Percentiles rank a stretch among this genome's conserved stretches.
Conservation (phyloP, 2,113 vertebrate genomes). For the Boleophthalmus pectinirostris region DNA sequence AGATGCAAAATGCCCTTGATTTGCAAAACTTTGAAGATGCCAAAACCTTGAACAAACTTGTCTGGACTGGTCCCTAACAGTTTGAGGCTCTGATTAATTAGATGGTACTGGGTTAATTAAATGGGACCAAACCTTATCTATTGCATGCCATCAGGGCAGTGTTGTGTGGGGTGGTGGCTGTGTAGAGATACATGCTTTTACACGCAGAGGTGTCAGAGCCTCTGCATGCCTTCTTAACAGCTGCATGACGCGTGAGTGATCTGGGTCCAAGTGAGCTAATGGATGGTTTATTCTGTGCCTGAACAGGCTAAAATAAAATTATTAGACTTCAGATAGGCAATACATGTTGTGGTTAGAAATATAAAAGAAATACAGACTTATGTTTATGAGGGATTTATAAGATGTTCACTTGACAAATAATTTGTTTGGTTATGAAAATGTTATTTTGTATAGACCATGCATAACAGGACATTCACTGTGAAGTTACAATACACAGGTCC, state of each 20-base stretch:
- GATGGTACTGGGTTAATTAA: conserved; percentile 33
- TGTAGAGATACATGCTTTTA: conserved; percentile 44
- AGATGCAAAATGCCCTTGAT: conserved; percentile 44
- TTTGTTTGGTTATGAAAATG: conserved; percentile 62
- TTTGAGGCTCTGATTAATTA: conserved; percentile 38
- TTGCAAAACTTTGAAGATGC: conserved; percentile 27
- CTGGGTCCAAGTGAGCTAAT: conserved; percentile 16
- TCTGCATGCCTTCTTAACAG: conserved; percentile 33
- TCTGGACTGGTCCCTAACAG: conserved; percentile 49
- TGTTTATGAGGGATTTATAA: conserved; percentile 59
- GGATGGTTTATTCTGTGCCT: conserved; percentile 33
- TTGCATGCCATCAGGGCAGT: conserved; percentile 33
- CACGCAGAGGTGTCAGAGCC: conserved; percentile 32
- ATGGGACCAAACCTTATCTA: conserved; percentile 58
- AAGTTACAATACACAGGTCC: conserved; percentile 40
- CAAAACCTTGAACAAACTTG: conserved; percentile 30
- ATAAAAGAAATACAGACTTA: conserved; percentile 31
- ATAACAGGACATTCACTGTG: conserved; percentile 52
- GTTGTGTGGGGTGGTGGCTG: conserved; percentile 24
- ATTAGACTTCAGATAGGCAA: conserved; percentile 53
- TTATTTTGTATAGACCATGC: conserved; percentile 51
- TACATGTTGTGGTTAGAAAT: conserved; percentile 33
- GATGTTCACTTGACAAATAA: conserved; percentile 51
- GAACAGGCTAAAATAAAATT: conserved; percentile 32
- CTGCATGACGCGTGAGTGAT: conserved; percentile 7